These are phyloP conservation scores for Trichechus manatus DNA, from an alignment of 2,113 vertebrate species.

Conservation along the genomic window DNA sequence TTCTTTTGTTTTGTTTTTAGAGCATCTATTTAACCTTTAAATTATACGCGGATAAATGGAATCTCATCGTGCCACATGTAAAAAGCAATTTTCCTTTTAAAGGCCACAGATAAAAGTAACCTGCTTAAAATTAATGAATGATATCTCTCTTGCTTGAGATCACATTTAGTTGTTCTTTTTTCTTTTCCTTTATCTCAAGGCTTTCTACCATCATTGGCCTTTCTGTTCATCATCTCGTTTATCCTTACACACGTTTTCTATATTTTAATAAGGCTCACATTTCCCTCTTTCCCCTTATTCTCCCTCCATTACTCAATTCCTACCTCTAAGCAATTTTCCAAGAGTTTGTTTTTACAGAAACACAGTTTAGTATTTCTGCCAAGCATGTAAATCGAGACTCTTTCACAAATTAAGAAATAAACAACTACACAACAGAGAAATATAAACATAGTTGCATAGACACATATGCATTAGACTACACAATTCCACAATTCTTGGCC, in stretches of 20 bases:
- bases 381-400: background rate
- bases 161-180: background rate
- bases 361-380: background rate
- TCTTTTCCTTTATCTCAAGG: background rate
- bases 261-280: background rate
- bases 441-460: conserved; percentile 16
- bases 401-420: conserved; percentile 42
- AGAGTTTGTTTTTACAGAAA: conserved; percentile 22
- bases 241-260: background rate
- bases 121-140: background rate
- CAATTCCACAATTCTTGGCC: conserved; percentile 32
- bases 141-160: background rate
- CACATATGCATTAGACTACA: background rate
- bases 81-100: background rate
- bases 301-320: background rate
- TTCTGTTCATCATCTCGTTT: background rate
- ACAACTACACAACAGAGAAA: background rate
- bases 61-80: background rate
- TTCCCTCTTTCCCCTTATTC: background rate
- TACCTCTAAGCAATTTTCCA: conserved; percentile 39
- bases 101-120: background rate
- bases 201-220: background rate
- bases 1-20: background rate
- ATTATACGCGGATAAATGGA: background rate
- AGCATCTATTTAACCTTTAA: conserved; percentile 50